Evolutionary conservation across 2,797 vertebrate species (phyloP).

Genomic region (Taeniopygia guttata): DNA sequence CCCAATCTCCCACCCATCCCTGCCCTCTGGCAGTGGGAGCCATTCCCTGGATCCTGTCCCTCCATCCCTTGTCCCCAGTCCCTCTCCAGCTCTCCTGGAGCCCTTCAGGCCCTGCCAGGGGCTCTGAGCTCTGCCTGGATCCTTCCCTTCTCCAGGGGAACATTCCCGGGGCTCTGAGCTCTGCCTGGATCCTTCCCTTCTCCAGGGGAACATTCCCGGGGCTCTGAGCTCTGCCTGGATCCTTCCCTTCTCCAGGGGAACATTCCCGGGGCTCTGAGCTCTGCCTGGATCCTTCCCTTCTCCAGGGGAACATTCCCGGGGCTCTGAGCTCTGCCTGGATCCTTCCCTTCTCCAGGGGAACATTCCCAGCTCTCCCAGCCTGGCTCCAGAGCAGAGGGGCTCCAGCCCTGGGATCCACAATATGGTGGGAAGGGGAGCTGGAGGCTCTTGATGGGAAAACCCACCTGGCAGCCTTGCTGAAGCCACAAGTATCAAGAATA

Average conservation of each 20-base stretch:
- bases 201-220: fast-evolving
- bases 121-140: neutral
- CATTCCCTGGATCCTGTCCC: neutral
- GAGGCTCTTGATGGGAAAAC: too few relatives aligned
- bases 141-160: neutral
- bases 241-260: neutral
- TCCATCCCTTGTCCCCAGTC: neutral
- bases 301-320: too few relatives aligned
- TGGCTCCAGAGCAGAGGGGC: neutral
- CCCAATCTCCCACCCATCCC: fast-evolving
- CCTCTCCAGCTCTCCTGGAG: neutral
- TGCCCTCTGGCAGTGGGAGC: neutral
- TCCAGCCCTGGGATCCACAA: neutral
- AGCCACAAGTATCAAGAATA: neutral
- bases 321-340: neutral
- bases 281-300: fast-evolving
- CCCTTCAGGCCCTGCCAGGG: fast-evolving
- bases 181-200: neutral
- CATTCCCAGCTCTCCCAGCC: neutral
- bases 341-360: neutral
- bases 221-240: neutral
- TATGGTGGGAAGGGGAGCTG: neutral
- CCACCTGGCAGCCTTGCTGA: neutral
- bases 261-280: neutral
- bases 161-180: too few relatives aligned